Conservation (phyloP, 2,888 invertebrate genomes). For the Zele albiditarsus region DNA sequence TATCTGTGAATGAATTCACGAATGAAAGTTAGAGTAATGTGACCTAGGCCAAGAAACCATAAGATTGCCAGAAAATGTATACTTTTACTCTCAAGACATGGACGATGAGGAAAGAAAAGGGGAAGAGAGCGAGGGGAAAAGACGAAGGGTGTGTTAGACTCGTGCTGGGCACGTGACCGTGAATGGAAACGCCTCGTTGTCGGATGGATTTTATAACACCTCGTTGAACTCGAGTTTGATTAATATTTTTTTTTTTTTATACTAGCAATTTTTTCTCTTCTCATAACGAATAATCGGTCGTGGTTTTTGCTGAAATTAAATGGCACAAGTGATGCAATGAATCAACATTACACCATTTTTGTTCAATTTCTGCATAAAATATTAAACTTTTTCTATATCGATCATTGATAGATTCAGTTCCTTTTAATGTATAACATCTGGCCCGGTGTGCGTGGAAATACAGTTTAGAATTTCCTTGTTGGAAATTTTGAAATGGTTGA, state of each 20-base stretch:
- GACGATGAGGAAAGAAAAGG: too few species aligned
- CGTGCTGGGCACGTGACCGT: slow-evolving; percentile 53
- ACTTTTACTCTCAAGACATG: not conserved
- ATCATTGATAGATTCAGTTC: slow-evolving; percentile 3
- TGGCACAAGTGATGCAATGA: too few species aligned
- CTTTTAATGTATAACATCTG: slow-evolving; percentile 21
- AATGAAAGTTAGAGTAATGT: slow-evolving; percentile 60
- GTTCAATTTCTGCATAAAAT: not conserved
- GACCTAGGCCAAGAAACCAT: slow-evolving; percentile 67
- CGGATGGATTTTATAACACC: slow-evolving; percentile 16
- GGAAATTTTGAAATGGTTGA: not conserved
- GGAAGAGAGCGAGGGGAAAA: not conserved
- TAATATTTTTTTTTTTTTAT: not conserved
- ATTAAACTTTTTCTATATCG: not conserved
- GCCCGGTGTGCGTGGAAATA: not conserved
- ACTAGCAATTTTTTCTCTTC: not conserved
- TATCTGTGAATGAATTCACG: slow-evolving; percentile 59
- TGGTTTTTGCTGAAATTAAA: too few species aligned
- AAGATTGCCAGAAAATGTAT: slow-evolving; percentile 54
- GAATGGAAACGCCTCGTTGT: slow-evolving; percentile 56
- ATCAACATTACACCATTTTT: not conserved
- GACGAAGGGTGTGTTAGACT: slow-evolving; percentile 14
- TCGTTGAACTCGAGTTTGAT: not conserved
- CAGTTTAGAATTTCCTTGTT: slow-evolving; percentile 24
- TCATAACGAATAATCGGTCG: not conserved